Evolutionary conservation across 2,888 invertebrate species (phyloP).

Genomic region (Caenorhabditis wallacei): DNA sequence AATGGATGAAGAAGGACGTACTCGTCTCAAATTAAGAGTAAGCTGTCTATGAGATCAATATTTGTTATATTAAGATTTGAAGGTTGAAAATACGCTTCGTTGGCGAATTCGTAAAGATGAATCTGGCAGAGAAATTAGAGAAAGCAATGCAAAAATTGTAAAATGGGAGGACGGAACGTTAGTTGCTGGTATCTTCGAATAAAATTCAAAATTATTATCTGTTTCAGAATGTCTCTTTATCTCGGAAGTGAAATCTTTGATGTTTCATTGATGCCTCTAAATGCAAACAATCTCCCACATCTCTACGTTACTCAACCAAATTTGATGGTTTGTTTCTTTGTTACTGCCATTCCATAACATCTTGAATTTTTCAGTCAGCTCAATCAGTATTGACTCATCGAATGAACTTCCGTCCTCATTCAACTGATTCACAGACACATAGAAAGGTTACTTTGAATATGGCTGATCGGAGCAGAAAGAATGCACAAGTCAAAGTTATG

Average conservation of each 20-base stretch:
- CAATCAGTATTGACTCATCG: constrained; percentile 98
- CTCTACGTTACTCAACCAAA: constrained; percentile 48
- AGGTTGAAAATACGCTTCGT: constrained; percentile 97
- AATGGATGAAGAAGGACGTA: constrained; percentile 96
- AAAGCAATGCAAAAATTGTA: constrained; percentile 96
- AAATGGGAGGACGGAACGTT: constrained; percentile 94
- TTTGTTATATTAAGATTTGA: constrained; percentile 40
- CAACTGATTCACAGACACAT: constrained; percentile 98
- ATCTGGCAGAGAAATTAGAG: constrained; percentile 88
- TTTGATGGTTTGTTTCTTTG: constrained; percentile 37
- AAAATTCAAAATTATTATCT: background rate
- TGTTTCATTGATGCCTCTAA: constrained; percentile 91
- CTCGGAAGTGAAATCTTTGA: constrained; percentile 98
- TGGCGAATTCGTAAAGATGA: constrained; percentile 87
- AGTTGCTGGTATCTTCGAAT: constrained; percentile 19
- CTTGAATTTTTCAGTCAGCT: constrained; percentile 65
- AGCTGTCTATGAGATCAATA: background rate
- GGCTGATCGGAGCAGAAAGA: constrained; percentile 95
- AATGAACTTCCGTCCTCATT: constrained; percentile 97
- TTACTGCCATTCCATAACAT: background rate
- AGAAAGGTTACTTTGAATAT: constrained; percentile 95
- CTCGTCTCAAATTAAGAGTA: constrained; percentile 87
- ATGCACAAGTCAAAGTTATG: constrained; percentile 95
- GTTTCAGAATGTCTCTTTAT: constrained; percentile 93
- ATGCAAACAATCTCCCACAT: constrained; percentile 88